phyloP scores from a whole-genome alignment of 2,888 invertebrate genomes.

The Dermolepida albohirtum region DNA sequence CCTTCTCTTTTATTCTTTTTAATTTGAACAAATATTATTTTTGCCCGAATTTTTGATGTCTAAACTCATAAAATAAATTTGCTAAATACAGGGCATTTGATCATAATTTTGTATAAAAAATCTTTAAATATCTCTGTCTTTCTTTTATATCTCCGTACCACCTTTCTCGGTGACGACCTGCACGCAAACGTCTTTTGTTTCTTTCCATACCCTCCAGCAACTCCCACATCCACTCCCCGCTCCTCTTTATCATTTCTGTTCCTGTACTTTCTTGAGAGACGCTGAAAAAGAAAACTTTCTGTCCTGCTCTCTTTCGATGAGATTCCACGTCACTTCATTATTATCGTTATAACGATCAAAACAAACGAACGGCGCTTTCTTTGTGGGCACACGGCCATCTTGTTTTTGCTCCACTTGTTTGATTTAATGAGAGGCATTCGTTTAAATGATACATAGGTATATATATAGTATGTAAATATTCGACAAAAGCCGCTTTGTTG shows the following conservation, averaged over 20 bases:
- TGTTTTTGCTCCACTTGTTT: slow-evolving; percentile 63
- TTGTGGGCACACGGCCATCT: slow-evolving; percentile 62
- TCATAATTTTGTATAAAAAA: no score
- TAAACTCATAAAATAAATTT: no score
- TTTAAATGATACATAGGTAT: background rate
- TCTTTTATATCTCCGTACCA: slow-evolving; percentile 1
- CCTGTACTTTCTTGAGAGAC: slow-evolving; percentile 27
- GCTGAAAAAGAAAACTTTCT: slow-evolving; percentile 20
- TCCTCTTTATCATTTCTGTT: slow-evolving; percentile 7
- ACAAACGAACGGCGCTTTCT: slow-evolving; percentile 62
- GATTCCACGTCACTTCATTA: slow-evolving; percentile 57
- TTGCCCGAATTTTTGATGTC: no score
- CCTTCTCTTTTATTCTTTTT: no score
- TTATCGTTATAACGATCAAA: slow-evolving; percentile 62
- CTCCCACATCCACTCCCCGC: slow-evolving; percentile 38
- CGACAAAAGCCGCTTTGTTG: no score
- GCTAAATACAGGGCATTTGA: no score
- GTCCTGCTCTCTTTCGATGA: background rate
- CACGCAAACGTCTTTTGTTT: no score
- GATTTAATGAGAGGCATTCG: slow-evolving; percentile 61
- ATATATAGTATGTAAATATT: no score
- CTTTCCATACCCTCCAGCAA: background rate
- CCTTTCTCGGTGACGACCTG: no score
- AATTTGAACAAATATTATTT: no score
- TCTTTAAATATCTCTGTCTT: no score